Conservation (phyloP, 2,113 vertebrate genomes). For the Pycnonotus jocosus region DNA sequence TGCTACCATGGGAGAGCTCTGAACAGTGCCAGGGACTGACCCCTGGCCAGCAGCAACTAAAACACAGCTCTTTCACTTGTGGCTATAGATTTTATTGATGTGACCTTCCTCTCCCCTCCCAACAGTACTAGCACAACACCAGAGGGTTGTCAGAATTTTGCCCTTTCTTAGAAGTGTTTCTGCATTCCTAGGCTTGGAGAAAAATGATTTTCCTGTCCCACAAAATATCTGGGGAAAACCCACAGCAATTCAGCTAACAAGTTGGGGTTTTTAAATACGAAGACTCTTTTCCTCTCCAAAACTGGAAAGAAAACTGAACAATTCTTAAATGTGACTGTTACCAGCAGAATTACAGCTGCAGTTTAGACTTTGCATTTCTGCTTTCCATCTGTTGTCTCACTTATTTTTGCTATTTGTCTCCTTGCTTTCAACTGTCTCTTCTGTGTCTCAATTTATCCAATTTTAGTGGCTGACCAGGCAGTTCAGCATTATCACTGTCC, state of each 20-base stretch:
- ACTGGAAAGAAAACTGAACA: neutral
- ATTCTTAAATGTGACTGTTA: neutral
- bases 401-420: constrained; percentile 37
- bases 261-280: neutral
- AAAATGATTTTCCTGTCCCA: neutral
- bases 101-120: neutral
- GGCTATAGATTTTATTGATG: neutral
- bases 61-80: neutral
- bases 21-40: neutral
- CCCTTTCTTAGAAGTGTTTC: neutral
- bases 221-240: neutral
- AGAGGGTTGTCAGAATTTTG: neutral
- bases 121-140: neutral
- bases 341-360: constrained; percentile 17
- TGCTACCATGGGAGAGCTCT: neutral
- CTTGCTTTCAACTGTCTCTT: constrained; percentile 33
- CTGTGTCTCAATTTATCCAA: constrained; percentile 20
- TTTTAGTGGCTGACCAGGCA: constrained; percentile 9
- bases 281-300: neutral
- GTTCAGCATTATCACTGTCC: constrained; percentile 1
- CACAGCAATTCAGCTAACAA: neutral
- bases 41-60: neutral
- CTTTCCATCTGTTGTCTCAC: constrained; percentile 33
- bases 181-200: neutral
- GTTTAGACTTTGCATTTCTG: constrained; percentile 17